A percentile compares a stretch with the other conserved stretches of the same genome.
Conservation (phyloP, 2,797 vertebrate species). For the Bovichtus diacanthus region DNA sequence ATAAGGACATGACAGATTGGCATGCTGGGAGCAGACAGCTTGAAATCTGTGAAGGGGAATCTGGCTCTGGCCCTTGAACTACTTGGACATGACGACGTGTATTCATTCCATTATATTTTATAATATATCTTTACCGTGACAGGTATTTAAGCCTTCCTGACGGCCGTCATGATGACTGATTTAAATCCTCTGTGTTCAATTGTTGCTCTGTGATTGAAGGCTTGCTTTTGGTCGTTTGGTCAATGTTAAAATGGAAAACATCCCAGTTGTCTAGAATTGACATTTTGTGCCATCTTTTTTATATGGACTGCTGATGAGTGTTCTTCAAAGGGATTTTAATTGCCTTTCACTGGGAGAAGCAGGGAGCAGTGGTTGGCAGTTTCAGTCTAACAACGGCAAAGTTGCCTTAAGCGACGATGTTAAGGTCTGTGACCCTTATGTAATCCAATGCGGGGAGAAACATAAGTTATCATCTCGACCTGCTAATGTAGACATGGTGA, state of each 20-base stretch:
- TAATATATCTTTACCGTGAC: slow-evolving; percentile 27
- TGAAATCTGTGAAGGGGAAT: slow-evolving; percentile 58
- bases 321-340: slow-evolving; percentile 39
- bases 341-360: slow-evolving; percentile 26
- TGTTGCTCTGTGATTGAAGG: not conserved
- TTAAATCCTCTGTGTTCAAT: slow-evolving; percentile 3
- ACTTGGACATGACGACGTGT: slow-evolving; percentile 44
- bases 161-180: not conserved
- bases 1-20: slow-evolving; percentile 82
- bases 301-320: slow-evolving; percentile 17
- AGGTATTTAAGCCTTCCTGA: slow-evolving; percentile 8
- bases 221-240: slow-evolving; percentile 9
- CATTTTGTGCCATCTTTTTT: slow-evolving; percentile 11
- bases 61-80: slow-evolving; percentile 49
- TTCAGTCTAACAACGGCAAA: slow-evolving; percentile 22
- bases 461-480: not conserved
- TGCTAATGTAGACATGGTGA: not conserved
- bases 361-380: slow-evolving; percentile 24
- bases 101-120: slow-evolving; percentile 22
- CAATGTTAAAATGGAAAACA: slow-evolving; percentile 25
- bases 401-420: slow-evolving; percentile 30
- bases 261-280: not conserved
- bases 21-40: slow-evolving; percentile 80
- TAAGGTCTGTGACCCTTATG: not conserved
- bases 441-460: slow-evolving; percentile 6